Evolutionary conservation across 1,140 invertebrate species (phyloP), one percentile per base, ranked within the genome.

Genomic region (Drosophila sturtevanti): DNA sequence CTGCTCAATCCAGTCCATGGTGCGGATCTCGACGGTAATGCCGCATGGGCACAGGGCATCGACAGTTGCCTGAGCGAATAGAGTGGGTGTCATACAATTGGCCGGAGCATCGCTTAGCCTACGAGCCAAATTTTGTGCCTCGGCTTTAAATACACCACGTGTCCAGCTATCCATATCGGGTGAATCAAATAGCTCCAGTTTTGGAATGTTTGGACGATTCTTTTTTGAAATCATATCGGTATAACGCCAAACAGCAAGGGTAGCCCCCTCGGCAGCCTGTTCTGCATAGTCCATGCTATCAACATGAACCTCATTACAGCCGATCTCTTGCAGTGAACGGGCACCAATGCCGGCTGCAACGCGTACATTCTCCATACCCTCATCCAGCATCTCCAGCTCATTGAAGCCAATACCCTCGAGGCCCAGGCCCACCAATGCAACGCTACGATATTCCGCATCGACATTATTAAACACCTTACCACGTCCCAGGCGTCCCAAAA

Each of bases 91-190:
- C 93, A 98, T 94, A 52, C 95, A 90, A 92, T 98, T 98, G 0
- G 97, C 94, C 0, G 98, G 96, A 12, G 95, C 95, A 89, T 98
- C 97, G 80, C 95, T 94, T 1, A 98, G 91, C 10, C 79, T 59
- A 14, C 97, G 92, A 1, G 97, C 96, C 84, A 97, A 93, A 91
- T 98, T 98, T 92, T 99, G 97, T 0, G 96, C 95, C 52, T 96
- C 93, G 0, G 96, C 96, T 91, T 96, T 95, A 6, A 95, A 93
- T 18, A 92, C 63, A 1, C 98, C 97, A 81, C 93, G 85, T 14
- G 93, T 92, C 97, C 97, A 98, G 54, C 94, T 92, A 21, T 92
- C 92, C 12, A 91, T 68, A 44, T 93, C 92, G 10, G 78, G 4
- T 11, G 85, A 73, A 76, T 92, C 91, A 48, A 79, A 92, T 9